Percentiles rank a stretch among this genome's conserved stretches.
These are phyloP conservation scores for Thalassarche chlororhynchos DNA, from an alignment of 2,113 vertebrate species.

Conservation along the genomic window DNA sequence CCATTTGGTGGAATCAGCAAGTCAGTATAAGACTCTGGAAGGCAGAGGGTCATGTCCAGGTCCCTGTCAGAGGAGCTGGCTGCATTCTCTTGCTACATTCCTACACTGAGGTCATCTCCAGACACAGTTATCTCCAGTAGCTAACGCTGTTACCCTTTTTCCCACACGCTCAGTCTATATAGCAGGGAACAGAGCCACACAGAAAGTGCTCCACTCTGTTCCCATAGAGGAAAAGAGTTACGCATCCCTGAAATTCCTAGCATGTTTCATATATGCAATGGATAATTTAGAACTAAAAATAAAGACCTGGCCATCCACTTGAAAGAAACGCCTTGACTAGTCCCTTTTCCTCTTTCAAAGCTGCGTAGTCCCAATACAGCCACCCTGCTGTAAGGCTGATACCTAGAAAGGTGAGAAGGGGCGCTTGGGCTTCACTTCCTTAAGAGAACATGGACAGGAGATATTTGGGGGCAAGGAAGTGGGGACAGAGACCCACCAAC, in stretches of 20 bases:
- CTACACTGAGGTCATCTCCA: neutral
- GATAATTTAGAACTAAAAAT: neutral
- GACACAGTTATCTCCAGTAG: neutral
- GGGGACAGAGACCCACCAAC: rapidly evolving
- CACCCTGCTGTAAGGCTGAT: neutral
- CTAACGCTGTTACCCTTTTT: neutral
- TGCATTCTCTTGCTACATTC: neutral
- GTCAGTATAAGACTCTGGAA: neutral
- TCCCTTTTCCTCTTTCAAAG: neutral
- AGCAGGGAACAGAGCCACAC: neutral
- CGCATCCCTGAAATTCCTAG: neutral
- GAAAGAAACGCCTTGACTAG: neutral
- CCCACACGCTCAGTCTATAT: neutral
- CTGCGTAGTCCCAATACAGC: neutral
- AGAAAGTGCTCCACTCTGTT: neutral
- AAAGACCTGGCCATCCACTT: neutral
- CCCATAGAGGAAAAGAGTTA: neutral
- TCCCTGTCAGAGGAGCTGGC: neutral
- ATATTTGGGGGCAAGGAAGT: neutral
- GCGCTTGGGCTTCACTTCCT: neutral
- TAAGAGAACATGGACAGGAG: neutral
- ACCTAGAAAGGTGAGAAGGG: neutral
- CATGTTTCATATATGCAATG: neutral
- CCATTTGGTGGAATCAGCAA: neutral
- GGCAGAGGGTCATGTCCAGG: neutral